Conservation (phyloP, 2,797 vertebrate species). For the Fringilla coelebs region DNA sequence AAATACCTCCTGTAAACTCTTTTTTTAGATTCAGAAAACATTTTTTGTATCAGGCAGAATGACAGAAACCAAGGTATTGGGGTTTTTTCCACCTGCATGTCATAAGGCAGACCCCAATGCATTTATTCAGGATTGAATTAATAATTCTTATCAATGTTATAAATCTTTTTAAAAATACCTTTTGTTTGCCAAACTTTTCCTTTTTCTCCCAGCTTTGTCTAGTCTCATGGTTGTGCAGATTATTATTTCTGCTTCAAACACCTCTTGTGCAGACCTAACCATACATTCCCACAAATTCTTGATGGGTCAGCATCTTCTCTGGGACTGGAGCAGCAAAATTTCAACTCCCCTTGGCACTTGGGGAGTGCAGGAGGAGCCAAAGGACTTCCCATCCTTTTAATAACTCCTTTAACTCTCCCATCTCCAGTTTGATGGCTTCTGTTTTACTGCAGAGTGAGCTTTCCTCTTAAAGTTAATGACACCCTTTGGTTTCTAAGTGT, state of each 20-base stretch:
- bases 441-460: constrained; percentile 55
- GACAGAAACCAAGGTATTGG: background rate
- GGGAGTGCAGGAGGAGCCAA: background rate
- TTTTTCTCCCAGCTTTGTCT: background rate
- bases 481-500: constrained; percentile 18
- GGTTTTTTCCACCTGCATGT: fast-evolving
- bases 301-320: background rate
- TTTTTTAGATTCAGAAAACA: background rate
- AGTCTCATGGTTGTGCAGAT: background rate
- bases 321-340: background rate
- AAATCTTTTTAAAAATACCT: background rate
- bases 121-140: background rate
- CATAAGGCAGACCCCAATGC: background rate
- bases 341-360: background rate
- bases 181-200: background rate
- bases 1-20: background rate
- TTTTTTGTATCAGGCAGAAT: background rate
- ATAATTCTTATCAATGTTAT: background rate
- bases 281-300: background rate
- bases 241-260: background rate
- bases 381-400: constrained; percentile 30
- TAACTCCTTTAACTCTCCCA: constrained; percentile 62
- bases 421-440: constrained; percentile 48
- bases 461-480: constrained; percentile 55
- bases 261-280: background rate